Base-by-base conservation (phyloP, 2,113 vertebrate genomes). In the Calypte anna region DNA sequence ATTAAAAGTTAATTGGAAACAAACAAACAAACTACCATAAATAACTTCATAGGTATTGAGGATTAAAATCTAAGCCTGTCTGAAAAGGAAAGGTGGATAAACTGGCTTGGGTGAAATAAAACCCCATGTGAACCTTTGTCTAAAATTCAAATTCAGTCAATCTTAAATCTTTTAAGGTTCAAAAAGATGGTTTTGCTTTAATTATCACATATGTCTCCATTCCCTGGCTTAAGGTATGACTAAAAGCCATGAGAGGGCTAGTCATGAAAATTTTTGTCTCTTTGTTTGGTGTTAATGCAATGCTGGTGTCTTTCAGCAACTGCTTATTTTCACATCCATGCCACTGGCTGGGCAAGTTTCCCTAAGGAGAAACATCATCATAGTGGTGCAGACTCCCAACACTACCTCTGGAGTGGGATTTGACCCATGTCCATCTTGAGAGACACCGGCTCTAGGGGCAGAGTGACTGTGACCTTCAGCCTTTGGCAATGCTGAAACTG, bases 1-100 rank as follows among this genome's bases (percentile, higher is more conserved):
- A 94, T 96, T 91, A 77, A 94, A 83, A 94, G 53, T 91, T 86
- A 84, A 95, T 84, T 96, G 88, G 66, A 93, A 96, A 96, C 80
- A 94, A 97, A 96, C 94, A 96, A 96, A 94, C 62, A 90, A 86
- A 76, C 46, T 31, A 77, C 51, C 64, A 95, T 94, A 96, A 95
- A 78, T 74, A 82, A 64, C 80, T 93, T 96, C 92, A 86, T 80
- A 90, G 64, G 61, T 96, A 96, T 94, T 91, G 95, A 86, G 96
- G 61, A 94, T 95, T 93, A 93, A 84, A 85, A 94, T 68, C 44
- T 76, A 82, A 93, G 70, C 66, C 86, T 87, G 94, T 95, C 70
- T 96, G 74, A 92, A 95, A 92, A 94, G 58, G 36, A 54, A 75
- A 86, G 88, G 95, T 0, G 13, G 94, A 89, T 73, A 93, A 93